Base-by-base conservation (phyloP, 2,888 invertebrate species). In the Thecocarcelia acutangulata region DNA sequence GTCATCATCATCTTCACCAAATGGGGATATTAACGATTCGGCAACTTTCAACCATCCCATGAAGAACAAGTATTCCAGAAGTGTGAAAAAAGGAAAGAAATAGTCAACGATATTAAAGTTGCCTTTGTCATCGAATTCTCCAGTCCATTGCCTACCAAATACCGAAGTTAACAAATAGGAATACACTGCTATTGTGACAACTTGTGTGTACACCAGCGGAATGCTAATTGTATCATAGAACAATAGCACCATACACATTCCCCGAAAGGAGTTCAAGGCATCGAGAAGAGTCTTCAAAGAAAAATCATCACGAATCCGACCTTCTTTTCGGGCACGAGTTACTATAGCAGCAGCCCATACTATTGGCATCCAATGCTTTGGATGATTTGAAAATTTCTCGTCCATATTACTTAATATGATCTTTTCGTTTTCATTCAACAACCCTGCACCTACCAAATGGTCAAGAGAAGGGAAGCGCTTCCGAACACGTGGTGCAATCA, bases 21-120 rank as follows among this genome's bases (percentile, higher is more conserved):
- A 97, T 0, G 97, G 97, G 90, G 97, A 97, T 77, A 97, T 96
- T 66, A 97, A 90, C 0, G 95, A 94, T 91, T 97, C 97, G 3
- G 97, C 97, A 80, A 97, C 97, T 92, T 97, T 97, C 63, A 97
- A 90, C 97, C 97, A 97, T 12, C 97, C 97, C 94, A 96, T 95
- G 87, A 95, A 96, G 90, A 95, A 95, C 89, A 95, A 95, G 88
- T 96, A 96, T 89, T 97, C 96, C 73, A 98, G 91, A 6, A 96
- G 94, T 1, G 95, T 95, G 89, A 97, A 96, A 86, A 97, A 92
- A 0, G 97, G 97, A 89, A 97, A 95, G 88, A 97, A 97, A 52
- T 96, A 91, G 89, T 96, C 96, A 85, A 97, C 93, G 40, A 83
- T 75, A 74, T 84, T 75, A 17, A 68, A 17, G 5, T 80, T 61